phyloP scores from a whole-genome alignment of 2,797 vertebrate species.

The Monodelphis domestica region DNA sequence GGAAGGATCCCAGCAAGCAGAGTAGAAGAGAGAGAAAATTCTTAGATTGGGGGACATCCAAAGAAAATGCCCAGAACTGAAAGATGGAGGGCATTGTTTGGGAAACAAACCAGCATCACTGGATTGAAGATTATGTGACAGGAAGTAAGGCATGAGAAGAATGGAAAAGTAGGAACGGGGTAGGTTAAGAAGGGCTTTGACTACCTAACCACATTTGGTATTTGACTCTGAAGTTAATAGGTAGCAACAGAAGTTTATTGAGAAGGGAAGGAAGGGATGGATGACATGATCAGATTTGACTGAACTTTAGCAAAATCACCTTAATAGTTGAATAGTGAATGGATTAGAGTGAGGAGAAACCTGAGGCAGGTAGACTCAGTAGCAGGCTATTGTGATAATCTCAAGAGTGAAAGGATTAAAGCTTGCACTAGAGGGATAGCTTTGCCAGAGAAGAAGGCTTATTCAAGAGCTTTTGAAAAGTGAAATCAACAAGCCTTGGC shows the following conservation, averaged over 20 bases:
- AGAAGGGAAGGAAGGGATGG: background rate
- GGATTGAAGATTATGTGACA: background rate
- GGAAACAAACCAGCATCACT: background rate
- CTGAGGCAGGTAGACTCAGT: background rate
- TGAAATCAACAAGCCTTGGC: background rate
- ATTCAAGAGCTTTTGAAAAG: background rate
- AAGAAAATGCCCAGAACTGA: background rate
- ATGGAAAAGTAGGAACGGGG: background rate
- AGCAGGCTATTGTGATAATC: background rate
- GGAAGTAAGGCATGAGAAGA: background rate
- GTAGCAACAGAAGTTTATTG: background rate
- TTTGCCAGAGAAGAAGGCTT: background rate
- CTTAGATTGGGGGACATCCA: background rate
- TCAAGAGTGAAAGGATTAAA: background rate
- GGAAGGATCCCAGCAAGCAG: background rate
- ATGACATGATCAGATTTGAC: background rate
- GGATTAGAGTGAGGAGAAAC: background rate
- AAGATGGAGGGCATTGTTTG: background rate
- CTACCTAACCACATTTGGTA: background rate
- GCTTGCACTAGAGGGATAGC: too few relatives aligned
- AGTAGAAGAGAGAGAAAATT: background rate
- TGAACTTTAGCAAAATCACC: background rate
- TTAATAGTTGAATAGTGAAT: background rate
- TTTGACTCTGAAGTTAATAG: background rate
- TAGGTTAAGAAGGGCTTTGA: background rate